Conservation (phyloP, 2,113 vertebrate species). For the Athene noctua region DNA sequence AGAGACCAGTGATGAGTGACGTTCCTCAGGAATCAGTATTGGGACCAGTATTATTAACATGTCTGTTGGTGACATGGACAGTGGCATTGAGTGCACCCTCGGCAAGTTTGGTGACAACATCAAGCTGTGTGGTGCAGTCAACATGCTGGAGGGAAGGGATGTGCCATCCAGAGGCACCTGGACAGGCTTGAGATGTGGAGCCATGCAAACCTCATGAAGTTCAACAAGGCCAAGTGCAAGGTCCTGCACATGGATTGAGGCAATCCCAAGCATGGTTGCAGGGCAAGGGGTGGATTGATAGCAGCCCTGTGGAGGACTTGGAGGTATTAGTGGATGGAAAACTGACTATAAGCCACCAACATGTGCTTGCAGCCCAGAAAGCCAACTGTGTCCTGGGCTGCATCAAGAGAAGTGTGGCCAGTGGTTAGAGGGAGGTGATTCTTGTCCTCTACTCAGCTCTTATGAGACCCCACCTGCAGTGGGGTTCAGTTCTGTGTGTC, state of each 20-base stretch:
- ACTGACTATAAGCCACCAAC: not conserved
- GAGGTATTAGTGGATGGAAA: not conserved
- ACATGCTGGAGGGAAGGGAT: not conserved
- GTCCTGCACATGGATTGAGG: not conserved
- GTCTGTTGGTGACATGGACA: not conserved
- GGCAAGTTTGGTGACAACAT: not conserved
- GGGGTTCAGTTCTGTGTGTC: not conserved
- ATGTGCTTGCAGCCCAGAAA: not conserved
- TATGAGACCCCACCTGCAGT: not conserved
- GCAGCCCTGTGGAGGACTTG: not conserved
- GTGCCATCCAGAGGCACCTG: not conserved
- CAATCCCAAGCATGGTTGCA: not conserved
- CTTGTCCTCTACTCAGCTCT: not conserved
- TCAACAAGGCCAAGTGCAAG: not conserved
- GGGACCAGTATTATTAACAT: not conserved
- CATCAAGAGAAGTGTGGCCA: not conserved
- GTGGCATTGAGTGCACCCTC: not conserved
- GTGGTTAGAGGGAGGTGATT: not conserved
- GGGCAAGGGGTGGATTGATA: not conserved
- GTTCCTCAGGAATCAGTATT: accelerated
- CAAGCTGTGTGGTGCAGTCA: not conserved
- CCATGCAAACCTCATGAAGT: not conserved
- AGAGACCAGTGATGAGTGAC: not conserved
- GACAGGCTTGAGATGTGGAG: not conserved
- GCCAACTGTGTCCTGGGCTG: accelerated